These are phyloP conservation scores for Amphibalanus amphitrite DNA, from an alignment of 1,140 invertebrate genomes.

Conservation along the genomic window DNA sequence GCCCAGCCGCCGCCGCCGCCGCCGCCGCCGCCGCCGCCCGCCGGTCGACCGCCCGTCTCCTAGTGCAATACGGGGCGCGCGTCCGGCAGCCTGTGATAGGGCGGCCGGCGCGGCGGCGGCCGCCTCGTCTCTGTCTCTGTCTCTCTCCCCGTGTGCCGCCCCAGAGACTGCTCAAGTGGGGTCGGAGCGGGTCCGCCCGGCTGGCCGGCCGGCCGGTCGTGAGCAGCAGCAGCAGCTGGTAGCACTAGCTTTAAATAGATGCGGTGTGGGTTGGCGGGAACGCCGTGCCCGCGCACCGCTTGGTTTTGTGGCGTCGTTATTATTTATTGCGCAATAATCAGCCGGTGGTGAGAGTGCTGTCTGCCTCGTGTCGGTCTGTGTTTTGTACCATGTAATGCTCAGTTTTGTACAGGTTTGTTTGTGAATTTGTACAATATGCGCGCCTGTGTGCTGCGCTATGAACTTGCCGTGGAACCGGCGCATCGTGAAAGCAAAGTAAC, in stretches of 20 bases:
- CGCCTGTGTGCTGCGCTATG: background rate
- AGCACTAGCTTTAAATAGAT: background rate
- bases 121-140: too few relatives aligned
- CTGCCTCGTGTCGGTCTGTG: background rate
- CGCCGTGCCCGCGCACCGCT: background rate
- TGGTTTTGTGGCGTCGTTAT: background rate
- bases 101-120: too few relatives aligned
- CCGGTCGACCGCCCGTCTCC: background rate
- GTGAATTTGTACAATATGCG: background rate
- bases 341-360: too few relatives aligned
- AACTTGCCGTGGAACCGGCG: too few relatives aligned
- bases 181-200: too few relatives aligned
- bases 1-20: too few relatives aligned
- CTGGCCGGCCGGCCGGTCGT: too few relatives aligned
- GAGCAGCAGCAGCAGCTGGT: background rate
- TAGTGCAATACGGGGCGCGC: background rate
- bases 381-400: background rate
- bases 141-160: too few relatives aligned
- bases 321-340: background rate
- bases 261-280: background rate
- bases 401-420: slow-evolving; percentile 2
- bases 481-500: background rate
- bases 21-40: too few relatives aligned
- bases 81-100: background rate
- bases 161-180: background rate